phyloP scores from a whole-genome alignment of 2,797 vertebrate species.

The Phoxinus dragarum region DNA sequence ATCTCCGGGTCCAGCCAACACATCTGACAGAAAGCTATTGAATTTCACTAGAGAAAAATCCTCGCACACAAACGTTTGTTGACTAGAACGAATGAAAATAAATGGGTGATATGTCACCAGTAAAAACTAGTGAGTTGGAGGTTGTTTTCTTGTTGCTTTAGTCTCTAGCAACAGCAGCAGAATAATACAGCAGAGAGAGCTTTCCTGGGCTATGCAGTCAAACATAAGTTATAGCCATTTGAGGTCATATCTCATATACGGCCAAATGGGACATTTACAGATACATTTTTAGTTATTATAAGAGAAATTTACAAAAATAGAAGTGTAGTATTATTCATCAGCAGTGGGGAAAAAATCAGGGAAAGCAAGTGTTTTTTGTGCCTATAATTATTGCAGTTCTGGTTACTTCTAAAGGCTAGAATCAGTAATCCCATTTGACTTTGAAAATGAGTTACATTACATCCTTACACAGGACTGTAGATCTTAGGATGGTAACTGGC shows the following conservation, averaged over 20 bases:
- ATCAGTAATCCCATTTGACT: neutral
- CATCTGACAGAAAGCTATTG: slow-evolving; percentile 6
- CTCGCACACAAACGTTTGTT: slow-evolving; percentile 1
- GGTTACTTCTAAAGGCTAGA: neutral
- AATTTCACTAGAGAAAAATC: slow-evolving; percentile 26
- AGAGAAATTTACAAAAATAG: neutral
- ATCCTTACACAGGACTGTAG: neutral
- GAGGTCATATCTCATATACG: neutral
- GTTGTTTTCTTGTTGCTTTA: slow-evolving; percentile 34
- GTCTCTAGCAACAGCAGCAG: slow-evolving; percentile 5
- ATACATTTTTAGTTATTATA: neutral
- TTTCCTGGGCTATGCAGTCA: neutral
- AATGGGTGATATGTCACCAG: slow-evolving; percentile 47
- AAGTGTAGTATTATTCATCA: neutral
- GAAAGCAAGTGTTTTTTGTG: neutral
- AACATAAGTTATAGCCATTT: neutral
- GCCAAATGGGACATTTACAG: neutral
- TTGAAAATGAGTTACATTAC: neutral
- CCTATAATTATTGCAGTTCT: neutral
- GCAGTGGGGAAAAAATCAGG: neutral
- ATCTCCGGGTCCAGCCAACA: neutral
- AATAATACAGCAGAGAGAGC: slow-evolving; percentile 2
- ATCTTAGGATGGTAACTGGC: slow-evolving; percentile 16
- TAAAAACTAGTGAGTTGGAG: slow-evolving; percentile 30
- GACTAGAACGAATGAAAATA: slow-evolving; percentile 52